Evolutionary conservation across 2,888 invertebrate species (phyloP).

Genomic region (Ormia ochracea): DNA sequence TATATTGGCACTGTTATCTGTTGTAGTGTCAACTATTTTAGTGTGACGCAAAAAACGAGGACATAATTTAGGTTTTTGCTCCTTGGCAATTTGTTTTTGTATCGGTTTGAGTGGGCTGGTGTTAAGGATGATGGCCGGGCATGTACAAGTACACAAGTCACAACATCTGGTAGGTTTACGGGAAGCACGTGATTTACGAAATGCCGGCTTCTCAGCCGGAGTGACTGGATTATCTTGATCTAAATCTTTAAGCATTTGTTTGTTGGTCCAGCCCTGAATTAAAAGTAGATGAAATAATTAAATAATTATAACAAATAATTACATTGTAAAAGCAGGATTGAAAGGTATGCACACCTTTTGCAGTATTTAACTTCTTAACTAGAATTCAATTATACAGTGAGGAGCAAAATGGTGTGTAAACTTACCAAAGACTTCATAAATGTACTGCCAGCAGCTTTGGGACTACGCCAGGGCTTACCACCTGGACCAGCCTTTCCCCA

Average conservation of each 20-base stretch:
- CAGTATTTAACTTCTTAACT: too few species aligned
- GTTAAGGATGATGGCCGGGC: slow-evolving; percentile 66
- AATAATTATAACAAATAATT: too few species aligned
- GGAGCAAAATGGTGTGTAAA: background rate
- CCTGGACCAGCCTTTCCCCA: slow-evolving; percentile 78
- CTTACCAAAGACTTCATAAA: slow-evolving; percentile 87
- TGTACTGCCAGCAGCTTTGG: slow-evolving; percentile 83
- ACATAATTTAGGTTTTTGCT: slow-evolving; percentile 67
- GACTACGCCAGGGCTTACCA: slow-evolving; percentile 85
- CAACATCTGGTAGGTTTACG: slow-evolving; percentile 72
- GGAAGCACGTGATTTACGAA: slow-evolving; percentile 70
- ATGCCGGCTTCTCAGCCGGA: slow-evolving; percentile 72
- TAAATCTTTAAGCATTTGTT: slow-evolving; percentile 74
- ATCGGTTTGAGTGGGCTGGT: slow-evolving; percentile 65
- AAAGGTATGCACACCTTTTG: too few species aligned
- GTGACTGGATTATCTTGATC: slow-evolving; percentile 76
- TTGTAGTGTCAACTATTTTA: slow-evolving; percentile 55
- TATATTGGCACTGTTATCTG: slow-evolving; percentile 55
- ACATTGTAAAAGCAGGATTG: too few species aligned
- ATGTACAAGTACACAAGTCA: slow-evolving; percentile 73
- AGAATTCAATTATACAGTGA: too few species aligned
- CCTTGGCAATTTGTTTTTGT: slow-evolving; percentile 61
- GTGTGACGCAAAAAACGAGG: slow-evolving; percentile 65
- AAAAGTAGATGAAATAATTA: background rate
- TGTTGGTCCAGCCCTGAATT: slow-evolving; percentile 77